These are phyloP conservation scores for Ovis canadensis DNA, from an alignment of 2,113 vertebrate species.

Conservation along the genomic window DNA sequence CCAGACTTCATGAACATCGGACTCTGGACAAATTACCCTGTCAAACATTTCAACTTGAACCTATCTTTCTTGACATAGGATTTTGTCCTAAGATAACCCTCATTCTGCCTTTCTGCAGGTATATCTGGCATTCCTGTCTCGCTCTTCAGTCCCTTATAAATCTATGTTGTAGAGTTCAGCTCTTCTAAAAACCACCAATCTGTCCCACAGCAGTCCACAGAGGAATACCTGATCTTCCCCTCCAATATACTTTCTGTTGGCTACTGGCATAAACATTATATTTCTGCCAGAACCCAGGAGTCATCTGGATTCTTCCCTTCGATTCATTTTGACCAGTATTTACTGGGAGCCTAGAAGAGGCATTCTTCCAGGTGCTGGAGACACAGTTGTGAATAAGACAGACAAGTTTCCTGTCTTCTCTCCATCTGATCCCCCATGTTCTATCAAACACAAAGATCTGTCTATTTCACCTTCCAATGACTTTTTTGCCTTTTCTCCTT, in stretches of 20 bases:
- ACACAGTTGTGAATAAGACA: background rate
- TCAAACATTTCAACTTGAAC: background rate
- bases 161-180: background rate
- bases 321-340: background rate
- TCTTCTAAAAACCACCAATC: background rate
- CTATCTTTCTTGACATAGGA: background rate
- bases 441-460: background rate
- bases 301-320: background rate
- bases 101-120: background rate
- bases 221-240: background rate
- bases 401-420: background rate
- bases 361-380: background rate
- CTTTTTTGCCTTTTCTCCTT: background rate
- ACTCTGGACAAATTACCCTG: background rate
- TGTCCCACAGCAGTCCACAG: background rate
- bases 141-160: background rate
- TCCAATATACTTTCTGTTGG: background rate
- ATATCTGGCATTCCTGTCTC: background rate
- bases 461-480: background rate
- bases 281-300: background rate
- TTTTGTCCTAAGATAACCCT: background rate
- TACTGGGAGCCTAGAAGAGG: background rate
- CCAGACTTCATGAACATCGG: background rate
- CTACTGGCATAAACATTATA: background rate
- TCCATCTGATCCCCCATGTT: background rate